Base-by-base conservation (phyloP, 2,113 vertebrate species). In the Myrmecobius fasciatus region DNA sequence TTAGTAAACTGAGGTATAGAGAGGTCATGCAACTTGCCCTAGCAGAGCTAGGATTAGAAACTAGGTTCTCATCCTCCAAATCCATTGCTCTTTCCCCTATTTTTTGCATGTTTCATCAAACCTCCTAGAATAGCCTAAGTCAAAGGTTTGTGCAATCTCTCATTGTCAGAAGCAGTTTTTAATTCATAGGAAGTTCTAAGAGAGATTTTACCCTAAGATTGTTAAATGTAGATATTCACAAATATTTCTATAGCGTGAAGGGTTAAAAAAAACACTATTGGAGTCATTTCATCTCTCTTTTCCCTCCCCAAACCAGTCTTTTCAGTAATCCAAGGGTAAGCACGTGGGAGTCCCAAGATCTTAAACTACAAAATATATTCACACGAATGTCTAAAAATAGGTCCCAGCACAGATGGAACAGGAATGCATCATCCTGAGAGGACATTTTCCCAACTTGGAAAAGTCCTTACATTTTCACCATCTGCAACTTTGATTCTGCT, bases 191-290 rank as follows among this genome's bases (percentile, higher is more conserved):
- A 67, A 36, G 60, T 75, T n/a, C 36, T 75, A n/a, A n/a, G 36
- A 75, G 36, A 75, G 60, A n/a, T 67, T 67, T 67, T n/a, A 17
- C 31, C 5, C 12, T 36, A 0, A 14, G 60, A 75, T 75, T 75
- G 3, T 3, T 14, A 1, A 47, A 17, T 0, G 10, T 51, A 36
- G 31, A 26, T 24, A n/a, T 3, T 0, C n/a, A 10, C 36, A 8
- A 51, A 10, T 0, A 0, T 2, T 0, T 11, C 48, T 22, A 91
- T 31, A 22, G 10, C 2, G 47, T 94, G 1, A 5, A 3, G 24
- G 91, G 1, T 9, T 83, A 52, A n/a, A 8, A 7, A 2, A 0
- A 0, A 0, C 25, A 11, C 56, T 3, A 91, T 0, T 12, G 52
- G 89, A 91, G 14, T 36, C 90, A 9, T 0, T 8, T 43, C 0